A percentile compares a stretch with the other conserved stretches of the same genome.
These are phyloP conservation scores for Microcebus murinus DNA, from an alignment of 2,113 vertebrate species.

Conservation along the genomic window DNA sequence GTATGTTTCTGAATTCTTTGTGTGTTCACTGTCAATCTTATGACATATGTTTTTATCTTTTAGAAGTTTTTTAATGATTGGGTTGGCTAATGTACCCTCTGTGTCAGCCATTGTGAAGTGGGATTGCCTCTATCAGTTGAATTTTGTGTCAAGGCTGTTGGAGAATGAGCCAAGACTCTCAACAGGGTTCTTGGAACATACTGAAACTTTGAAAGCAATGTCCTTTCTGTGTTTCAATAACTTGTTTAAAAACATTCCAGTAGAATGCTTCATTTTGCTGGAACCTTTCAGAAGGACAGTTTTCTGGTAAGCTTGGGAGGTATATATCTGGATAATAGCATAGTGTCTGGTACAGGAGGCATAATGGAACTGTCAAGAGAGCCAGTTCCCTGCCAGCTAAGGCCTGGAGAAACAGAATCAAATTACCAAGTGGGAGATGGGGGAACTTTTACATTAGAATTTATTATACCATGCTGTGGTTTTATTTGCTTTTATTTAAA, in stretches of 20 bases:
- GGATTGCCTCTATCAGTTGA: background rate
- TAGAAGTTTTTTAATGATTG: conserved; percentile 13
- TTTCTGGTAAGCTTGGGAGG: conserved; percentile 58
- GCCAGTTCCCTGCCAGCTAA: background rate
- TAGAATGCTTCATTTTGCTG: conserved; percentile 58
- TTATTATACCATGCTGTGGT: background rate
- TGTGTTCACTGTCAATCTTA: background rate
- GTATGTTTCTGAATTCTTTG: background rate
- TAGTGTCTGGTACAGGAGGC: background rate
- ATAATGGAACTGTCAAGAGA: background rate
- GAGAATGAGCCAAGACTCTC: conserved; percentile 49
- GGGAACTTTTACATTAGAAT: background rate
- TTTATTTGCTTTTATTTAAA: conserved; percentile 51
- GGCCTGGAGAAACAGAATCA: conserved; percentile 21
- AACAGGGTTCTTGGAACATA: conserved; percentile 52
- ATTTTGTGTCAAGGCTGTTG: conserved; percentile 35
- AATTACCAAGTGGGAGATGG: background rate
- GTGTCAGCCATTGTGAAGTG: background rate
- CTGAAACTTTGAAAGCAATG: conserved; percentile 52
- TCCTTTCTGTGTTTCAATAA: conserved; percentile 60
- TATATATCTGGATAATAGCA: conserved; percentile 50
- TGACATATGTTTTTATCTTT: background rate
- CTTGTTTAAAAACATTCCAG: conserved; percentile 51
- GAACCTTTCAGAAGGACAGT: conserved; percentile 47
- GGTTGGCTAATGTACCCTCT: background rate